Evolutionary conservation across 2,888 invertebrate genomes (phyloP).

Genomic region (Lycaena phlaeas): DNA sequence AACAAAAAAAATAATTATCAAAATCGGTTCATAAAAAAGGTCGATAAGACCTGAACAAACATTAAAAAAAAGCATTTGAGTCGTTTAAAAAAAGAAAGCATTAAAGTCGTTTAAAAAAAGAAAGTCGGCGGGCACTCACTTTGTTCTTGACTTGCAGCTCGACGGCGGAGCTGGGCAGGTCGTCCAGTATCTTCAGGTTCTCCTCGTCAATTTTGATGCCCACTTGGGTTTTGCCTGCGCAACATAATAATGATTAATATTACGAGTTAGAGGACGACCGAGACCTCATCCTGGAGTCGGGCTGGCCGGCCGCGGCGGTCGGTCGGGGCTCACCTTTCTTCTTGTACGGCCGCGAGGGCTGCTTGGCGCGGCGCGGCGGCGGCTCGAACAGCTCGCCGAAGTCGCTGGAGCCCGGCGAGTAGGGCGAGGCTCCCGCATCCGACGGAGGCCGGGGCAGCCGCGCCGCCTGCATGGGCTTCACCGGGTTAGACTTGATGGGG

Average conservation of each 20-base stretch:
- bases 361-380: conserved; percentile 75
- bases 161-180: conserved; percentile 92
- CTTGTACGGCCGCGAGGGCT: conserved; percentile 79
- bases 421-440: conserved; percentile 82
- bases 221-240: conserved; percentile 72
- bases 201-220: conserved; percentile 85
- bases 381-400: conserved; percentile 91
- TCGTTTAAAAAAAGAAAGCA: too few relatives aligned
- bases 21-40: too few relatives aligned
- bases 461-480: conserved; percentile 64
- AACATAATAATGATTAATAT: not conserved
- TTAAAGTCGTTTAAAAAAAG: too few relatives aligned
- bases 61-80: too few relatives aligned
- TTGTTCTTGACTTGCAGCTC: conserved; percentile 96
- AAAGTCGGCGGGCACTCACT: conserved; percentile 63
- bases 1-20: too few relatives aligned
- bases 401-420: conserved; percentile 91
- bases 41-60: too few relatives aligned
- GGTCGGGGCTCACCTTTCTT: too few relatives aligned
- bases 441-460: conserved; percentile 34
- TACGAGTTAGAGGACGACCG: not conserved
- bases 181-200: conserved; percentile 87
- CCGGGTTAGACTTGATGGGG: conserved; percentile 72
- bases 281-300: too few relatives aligned
- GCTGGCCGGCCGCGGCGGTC: too few relatives aligned